These are phyloP conservation scores for Cryptoprocta ferox DNA, from an alignment of 2,797 vertebrate species.

Conservation along the genomic window DNA sequence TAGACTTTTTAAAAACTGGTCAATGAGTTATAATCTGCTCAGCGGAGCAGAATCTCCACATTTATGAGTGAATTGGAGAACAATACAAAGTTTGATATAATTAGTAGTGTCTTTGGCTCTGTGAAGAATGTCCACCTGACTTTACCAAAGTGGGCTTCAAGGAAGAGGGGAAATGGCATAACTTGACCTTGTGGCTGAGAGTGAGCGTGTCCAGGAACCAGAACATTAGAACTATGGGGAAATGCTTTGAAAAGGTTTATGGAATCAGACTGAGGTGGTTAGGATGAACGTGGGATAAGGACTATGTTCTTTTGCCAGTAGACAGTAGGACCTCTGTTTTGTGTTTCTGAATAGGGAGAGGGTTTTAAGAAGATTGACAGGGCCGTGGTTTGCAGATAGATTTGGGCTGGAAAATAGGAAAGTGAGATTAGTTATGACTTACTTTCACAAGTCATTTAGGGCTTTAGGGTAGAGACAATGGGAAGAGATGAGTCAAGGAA, in stretches of 20 bases:
- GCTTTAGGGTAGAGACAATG: neutral
- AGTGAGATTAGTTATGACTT: neutral
- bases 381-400: neutral
- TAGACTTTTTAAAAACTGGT: neutral
- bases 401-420: neutral
- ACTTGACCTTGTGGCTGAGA: neutral
- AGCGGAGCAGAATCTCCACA: neutral
- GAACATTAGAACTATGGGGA: neutral
- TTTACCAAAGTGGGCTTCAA: neutral
- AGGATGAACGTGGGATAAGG: neutral
- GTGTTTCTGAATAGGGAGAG: neutral
- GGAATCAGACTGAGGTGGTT: neutral
- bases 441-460: neutral
- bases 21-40: neutral
- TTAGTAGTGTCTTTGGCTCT: neutral
- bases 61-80: constrained; percentile 28
- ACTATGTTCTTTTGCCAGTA: neutral
- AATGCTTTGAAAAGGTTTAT: neutral
- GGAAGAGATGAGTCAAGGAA: neutral
- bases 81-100: neutral
- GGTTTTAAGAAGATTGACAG: neutral
- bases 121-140: neutral
- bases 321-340: neutral
- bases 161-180: neutral
- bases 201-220: neutral